Percentiles rank a stretch among this genome's conserved stretches.
Evolutionary conservation across 2,888 invertebrate genomes (phyloP).

Genomic region (Archips xylosteana): DNA sequence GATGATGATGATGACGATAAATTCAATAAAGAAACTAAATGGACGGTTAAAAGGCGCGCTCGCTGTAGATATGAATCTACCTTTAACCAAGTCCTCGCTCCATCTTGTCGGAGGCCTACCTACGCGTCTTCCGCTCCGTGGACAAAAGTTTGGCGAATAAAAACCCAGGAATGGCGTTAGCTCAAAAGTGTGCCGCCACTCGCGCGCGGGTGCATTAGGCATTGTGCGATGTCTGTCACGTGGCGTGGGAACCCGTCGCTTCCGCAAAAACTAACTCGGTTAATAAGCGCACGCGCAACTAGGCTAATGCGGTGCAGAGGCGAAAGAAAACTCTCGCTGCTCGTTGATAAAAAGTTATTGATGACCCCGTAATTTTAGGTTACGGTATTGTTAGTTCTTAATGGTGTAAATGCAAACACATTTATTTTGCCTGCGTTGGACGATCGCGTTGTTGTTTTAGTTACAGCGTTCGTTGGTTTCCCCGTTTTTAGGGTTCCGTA

Average conservation of each 20-base stretch:
- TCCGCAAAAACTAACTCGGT: slow-evolving; percentile 9
- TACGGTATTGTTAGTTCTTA: not conserved
- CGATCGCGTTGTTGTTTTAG: too few relatives aligned
- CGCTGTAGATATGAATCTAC: too few relatives aligned
- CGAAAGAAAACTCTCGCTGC: slow-evolving; percentile 3
- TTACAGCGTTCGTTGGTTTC: too few relatives aligned
- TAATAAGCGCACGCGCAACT: slow-evolving; percentile 5
- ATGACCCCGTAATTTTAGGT: not conserved
- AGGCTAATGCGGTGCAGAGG: slow-evolving; percentile 1
- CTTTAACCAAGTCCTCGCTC: too few relatives aligned
- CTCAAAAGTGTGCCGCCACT: slow-evolving; percentile 10
- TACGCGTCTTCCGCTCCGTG: too few relatives aligned
- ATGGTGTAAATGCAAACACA: too few relatives aligned
- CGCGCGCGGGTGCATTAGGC: not conserved
- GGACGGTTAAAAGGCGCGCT: too few relatives aligned
- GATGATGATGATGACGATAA: too few relatives aligned
- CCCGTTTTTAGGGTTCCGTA: too few relatives aligned
- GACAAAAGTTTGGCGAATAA: not conserved
- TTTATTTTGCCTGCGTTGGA: too few relatives aligned
- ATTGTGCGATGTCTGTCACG: slow-evolving; percentile 39
- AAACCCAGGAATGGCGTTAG: not conserved
- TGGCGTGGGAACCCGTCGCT: slow-evolving; percentile 16
- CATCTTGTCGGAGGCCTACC: too few relatives aligned
- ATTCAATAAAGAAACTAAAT: too few relatives aligned
- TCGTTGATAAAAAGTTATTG: slow-evolving; percentile 3